phyloP scores from a whole-genome alignment of 1,140 invertebrate genomes.

The Dendrolimus kikuchii region DNA sequence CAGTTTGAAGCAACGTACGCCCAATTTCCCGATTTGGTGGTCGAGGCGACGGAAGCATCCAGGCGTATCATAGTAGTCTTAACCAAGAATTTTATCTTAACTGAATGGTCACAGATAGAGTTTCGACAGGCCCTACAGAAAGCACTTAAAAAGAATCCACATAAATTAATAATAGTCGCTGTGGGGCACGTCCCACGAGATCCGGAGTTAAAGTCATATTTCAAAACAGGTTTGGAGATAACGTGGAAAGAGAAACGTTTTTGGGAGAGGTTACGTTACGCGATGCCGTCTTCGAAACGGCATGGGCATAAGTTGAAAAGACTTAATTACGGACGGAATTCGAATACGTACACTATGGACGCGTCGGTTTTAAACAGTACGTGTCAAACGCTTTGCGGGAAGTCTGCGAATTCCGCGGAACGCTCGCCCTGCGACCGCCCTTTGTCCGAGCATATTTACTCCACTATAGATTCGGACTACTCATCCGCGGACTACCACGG shows the following conservation, averaged over 20 bases:
- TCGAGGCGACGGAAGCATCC: constrained; percentile 89
- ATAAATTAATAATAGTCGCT: constrained; percentile 89
- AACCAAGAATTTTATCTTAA: constrained; percentile 87
- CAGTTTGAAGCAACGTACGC: constrained; percentile 82
- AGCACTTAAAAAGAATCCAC: constrained; percentile 83
- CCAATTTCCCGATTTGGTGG: constrained; percentile 82
- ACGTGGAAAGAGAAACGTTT: constrained; percentile 91
- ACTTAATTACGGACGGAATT: constrained; percentile 74
- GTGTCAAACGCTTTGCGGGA: constrained; percentile 65
- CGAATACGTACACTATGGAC: constrained; percentile 74
- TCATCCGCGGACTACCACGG: constrained; percentile 60
- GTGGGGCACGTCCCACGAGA: constrained; percentile 87
- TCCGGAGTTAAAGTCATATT: constrained; percentile 88
- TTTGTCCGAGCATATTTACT: constrained; percentile 88
- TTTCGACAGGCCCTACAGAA: constrained; percentile 87
- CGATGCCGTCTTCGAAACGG: constrained; percentile 82
- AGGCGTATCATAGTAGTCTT: constrained; percentile 85
- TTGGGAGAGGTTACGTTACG: constrained; percentile 92
- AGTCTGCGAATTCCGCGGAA: constrained; percentile 56
- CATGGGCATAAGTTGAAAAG: constrained; percentile 76
- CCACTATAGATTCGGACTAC: constrained; percentile 88
- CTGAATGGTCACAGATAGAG: constrained; percentile 89
- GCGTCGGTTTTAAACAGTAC: constrained; percentile 74
- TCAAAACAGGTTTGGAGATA: constrained; percentile 89
- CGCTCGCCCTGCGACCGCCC: constrained; percentile 76